Base-by-base conservation (phyloP, 2,888 invertebrate species). In the Synergus itoensis region DNA sequence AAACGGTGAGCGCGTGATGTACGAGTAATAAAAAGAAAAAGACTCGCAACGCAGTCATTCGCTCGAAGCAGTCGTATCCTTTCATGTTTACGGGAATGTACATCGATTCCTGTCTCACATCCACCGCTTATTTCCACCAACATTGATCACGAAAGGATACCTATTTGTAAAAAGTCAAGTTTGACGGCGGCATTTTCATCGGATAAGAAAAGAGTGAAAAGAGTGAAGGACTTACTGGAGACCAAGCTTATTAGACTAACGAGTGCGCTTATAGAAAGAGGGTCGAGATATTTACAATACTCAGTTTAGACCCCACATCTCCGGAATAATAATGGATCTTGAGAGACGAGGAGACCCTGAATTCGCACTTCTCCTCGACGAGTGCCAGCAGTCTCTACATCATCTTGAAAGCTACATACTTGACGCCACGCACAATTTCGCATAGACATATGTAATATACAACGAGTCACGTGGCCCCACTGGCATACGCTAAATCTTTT, bases 1-100 rank as follows among this genome's bases (percentile, higher is more conserved):
- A 89, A 85, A 92, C 92, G 73, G 89, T 89, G 83, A 89, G 86
- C 88, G 90, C 90, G 89, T 89, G 88, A 88, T 86, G 79, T 57
- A 69, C 78, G 62, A 81, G 83, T 18, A 87, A 79, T 45, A 84
- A 86, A 63, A 83, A 63, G 69, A 87, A 78, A 79, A 88, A 69
- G 76, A 83, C 76, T 78, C 77, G 62, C 81, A 75, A 77, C 57
- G 79, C 77, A 75, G 79, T 57, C 77, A 53, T n/a, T 76, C 77
- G 65, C 45, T 73, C 76, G 79, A 77, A 21, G 11, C 79, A 75
- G 63, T 41, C 45, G 41, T 75, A n/a, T 36, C 45, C 36, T 75
- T 75, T 57, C 45, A 67, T 36, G 48, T 73, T 73, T 21, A 28
- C 62, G n/a, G 40, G 16, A 5, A 14, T 62, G n/a, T 63, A n/a